A percentile compares a stretch with the other conserved stretches of the same genome.
Evolutionary conservation across 2,797 vertebrate genomes (phyloP).

Genomic region (Labeo calbasu): DNA sequence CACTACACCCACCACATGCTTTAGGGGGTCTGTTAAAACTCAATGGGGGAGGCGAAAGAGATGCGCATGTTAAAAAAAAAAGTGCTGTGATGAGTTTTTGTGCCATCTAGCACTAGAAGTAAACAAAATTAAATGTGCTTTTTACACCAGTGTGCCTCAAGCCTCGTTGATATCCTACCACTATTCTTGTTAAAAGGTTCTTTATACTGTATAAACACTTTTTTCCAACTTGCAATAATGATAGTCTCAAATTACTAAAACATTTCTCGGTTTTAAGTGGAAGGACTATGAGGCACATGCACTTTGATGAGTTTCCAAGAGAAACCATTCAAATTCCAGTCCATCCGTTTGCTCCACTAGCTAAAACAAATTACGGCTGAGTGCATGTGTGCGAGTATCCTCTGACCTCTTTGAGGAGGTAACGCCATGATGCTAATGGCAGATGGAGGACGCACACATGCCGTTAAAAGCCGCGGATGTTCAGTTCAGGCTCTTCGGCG

Average conservation of each 20-base stretch:
- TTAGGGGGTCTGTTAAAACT: no score
- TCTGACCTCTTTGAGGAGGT: slow-evolving; percentile 1
- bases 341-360: slow-evolving; percentile 26
- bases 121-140: not conserved
- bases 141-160: not conserved
- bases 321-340: slow-evolving; percentile 13
- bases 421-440: slow-evolving; percentile 18
- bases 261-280: slow-evolving; percentile 32
- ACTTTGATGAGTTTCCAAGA: slow-evolving; percentile 6
- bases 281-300: not conserved
- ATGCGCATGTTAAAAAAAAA: not conserved
- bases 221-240: slow-evolving; percentile 57
- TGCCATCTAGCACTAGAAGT: not conserved
- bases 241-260: slow-evolving; percentile 61
- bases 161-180: not conserved
- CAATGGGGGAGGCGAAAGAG: no score
- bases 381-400: not conserved
- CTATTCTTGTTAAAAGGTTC: slow-evolving; percentile 29
- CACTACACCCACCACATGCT: no score
- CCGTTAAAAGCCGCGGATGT: not conserved
- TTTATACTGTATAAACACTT: slow-evolving; percentile 20
- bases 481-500: not conserved
- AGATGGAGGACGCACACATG: slow-evolving; percentile 4
- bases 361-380: slow-evolving; percentile 13
- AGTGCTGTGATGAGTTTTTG: not conserved